Base-by-base conservation (phyloP, 2,888 invertebrate species). In the Tricholauxania praeusta region DNA sequence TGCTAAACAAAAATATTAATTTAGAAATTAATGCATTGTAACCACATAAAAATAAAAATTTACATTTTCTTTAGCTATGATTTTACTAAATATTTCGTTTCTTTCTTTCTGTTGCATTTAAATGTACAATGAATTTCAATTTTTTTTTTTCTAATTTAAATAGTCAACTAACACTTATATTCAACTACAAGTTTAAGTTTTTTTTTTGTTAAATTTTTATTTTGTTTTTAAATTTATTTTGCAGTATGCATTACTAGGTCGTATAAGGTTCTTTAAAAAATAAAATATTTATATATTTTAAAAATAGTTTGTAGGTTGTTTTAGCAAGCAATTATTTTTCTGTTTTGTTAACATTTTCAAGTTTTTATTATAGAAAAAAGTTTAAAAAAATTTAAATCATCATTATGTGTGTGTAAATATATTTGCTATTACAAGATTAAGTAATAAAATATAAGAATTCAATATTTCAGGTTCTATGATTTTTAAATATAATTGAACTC, bases 81-180 rank as follows among this genome's bases (percentile, higher is more conserved):
- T 19, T 55, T 55, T 55, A 19, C 55, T 55, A 55, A 55, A 19
- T 55, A n/a, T 12, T 55, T 55, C 12, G 55, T 19, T 55, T 55
- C 12, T 55, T 53, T n/a, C n/a, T 55, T 55, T n/a, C 17, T 19
- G 17, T 55, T 55, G 55, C 12, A 55, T 55, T 17, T 22, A 22
- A 55, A 12, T 32, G 39, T 19, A 22, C 28, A 19, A 15, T 70
- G 59, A 77, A 75, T 74, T 70, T 71, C 74, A 70, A 73, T 67
- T 59, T 55, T 63, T 19, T 64, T 62, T 68, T 60, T 74, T 53
- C 72, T 66, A 62, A 60, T n/a, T 51, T 53, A 39, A 32, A 55
- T 17, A 49, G n/a, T 48, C 28, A 47, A 64, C 64, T 73, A 73
- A 71, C 32, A 17, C n/a, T 28, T 28, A n/a, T 32, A 32, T 62